Conservation (phyloP, 2,797 vertebrate genomes). For the Aulostomus chinensis region DNA sequence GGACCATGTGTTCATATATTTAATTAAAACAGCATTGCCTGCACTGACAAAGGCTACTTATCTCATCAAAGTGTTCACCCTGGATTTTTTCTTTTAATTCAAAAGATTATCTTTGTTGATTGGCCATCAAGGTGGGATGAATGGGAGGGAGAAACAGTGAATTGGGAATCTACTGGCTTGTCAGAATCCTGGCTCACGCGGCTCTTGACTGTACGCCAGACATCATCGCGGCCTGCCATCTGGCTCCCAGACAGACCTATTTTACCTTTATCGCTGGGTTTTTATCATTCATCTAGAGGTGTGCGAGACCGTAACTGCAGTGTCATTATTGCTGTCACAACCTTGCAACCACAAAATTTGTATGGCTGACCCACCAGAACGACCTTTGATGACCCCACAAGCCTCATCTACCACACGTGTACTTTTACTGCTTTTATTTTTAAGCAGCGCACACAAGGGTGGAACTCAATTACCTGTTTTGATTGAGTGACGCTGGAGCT, state of each 20-base stretch:
- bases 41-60: slow-evolving; percentile 75
- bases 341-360: slow-evolving; percentile 36
- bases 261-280: slow-evolving; percentile 52
- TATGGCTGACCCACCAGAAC: slow-evolving; percentile 29
- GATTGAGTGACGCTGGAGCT: too few relatives aligned
- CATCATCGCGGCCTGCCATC: slow-evolving; percentile 58
- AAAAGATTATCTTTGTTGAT: slow-evolving; percentile 84
- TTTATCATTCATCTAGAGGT: slow-evolving; percentile 57
- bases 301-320: slow-evolving; percentile 46
- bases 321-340: slow-evolving; percentile 52
- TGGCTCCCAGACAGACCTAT: slow-evolving; percentile 47
- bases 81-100: slow-evolving; percentile 76
- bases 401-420: background rate
- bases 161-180: slow-evolving; percentile 53
- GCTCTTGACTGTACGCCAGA: slow-evolving; percentile 65
- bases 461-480: too few relatives aligned
- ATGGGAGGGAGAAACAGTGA: slow-evolving; percentile 36
- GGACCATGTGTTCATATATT: slow-evolving; percentile 82
- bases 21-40: slow-evolving; percentile 83
- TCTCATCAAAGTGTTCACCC: slow-evolving; percentile 72
- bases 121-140: slow-evolving; percentile 65
- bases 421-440: too few relatives aligned
- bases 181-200: slow-evolving; percentile 43
- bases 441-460: too few relatives aligned
- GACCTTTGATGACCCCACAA: slow-evolving; percentile 16